These are phyloP conservation scores for Lanistes nyassanus DNA, from an alignment of 1,140 invertebrate species.

Conservation along the genomic window DNA sequence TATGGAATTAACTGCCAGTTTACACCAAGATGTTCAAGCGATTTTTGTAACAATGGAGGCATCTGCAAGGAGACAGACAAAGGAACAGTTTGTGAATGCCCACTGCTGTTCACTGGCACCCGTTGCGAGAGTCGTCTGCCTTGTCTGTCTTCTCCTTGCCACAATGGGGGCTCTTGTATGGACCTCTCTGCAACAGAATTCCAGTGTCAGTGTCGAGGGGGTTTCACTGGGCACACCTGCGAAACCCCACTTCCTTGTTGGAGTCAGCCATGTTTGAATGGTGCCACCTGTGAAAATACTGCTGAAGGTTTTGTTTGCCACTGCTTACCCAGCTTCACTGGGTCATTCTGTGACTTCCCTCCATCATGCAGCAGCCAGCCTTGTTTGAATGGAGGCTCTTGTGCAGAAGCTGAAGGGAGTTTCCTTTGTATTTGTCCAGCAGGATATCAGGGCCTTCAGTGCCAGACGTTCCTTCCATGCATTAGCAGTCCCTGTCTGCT, in stretches of 20 bases:
- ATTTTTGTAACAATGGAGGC: slow-evolving; percentile 81
- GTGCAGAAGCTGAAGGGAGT: background rate
- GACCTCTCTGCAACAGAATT: slow-evolving; percentile 60
- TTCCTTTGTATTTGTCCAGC: slow-evolving; percentile 40
- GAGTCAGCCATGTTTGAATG: slow-evolving; percentile 49
- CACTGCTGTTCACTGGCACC: slow-evolving; percentile 35
- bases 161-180: slow-evolving; percentile 47
- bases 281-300: slow-evolving; percentile 32
- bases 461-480: slow-evolving; percentile 47
- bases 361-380: slow-evolving; percentile 14
- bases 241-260: slow-evolving; percentile 51
- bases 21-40: slow-evolving; percentile 74
- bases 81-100: slow-evolving; percentile 31
- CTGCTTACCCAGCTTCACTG: slow-evolving; percentile 32
- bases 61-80: slow-evolving; percentile 30
- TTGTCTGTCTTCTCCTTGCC: slow-evolving; percentile 46
- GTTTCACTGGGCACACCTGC: slow-evolving; percentile 42
- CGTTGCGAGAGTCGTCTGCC: slow-evolving; percentile 42
- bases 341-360: slow-evolving; percentile 24
- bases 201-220: slow-evolving; percentile 41
- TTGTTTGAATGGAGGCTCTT: slow-evolving; percentile 26
- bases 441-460: slow-evolving; percentile 40
- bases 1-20: slow-evolving; percentile 21
- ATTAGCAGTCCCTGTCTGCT: slow-evolving; percentile 40
- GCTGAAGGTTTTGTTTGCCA: slow-evolving; percentile 27